Base-by-base conservation (phyloP, 2,888 invertebrate species). In the Mesodorylaimus sp. region DNA sequence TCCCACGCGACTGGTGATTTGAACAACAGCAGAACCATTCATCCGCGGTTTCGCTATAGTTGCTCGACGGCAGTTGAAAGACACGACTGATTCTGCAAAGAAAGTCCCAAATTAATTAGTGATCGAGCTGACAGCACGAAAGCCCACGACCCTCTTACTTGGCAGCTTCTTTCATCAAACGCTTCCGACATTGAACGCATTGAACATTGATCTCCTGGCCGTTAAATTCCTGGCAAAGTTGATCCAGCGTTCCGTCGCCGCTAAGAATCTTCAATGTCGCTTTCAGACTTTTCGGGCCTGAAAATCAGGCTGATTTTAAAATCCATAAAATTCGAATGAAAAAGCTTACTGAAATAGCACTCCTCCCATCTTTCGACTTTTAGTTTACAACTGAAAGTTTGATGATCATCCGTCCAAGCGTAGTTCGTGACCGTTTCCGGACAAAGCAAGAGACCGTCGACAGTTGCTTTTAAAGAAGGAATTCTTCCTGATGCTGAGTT, bases 351-450 rank as follows among this genome's bases (percentile, higher is more conserved):
- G 32, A 32, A 16, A 32, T 16, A 32, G 32, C 10, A 32, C 16
- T 32, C n/a, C n/a, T n/a, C n/a, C n/a, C n/a, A n/a, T n/a, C n/a
- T n/a, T n/a, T 53, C 52, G 7, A 55, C 55, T 19, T 51, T 50
- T 19, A 61, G 53, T 53, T 60, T 60, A 53, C 60, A 60, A 56
- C 59, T 57, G 52, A 61, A 58, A 16, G 60, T 50, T 1, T 58
- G 57, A 1, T 56, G 48, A 19, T 51, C 42, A 41, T 61, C 60
- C 28, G 59, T 55, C 56, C 57, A 61, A 2, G 66, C 62, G 27
- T 61, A 55, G 13, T 61, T 60, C 3, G 60, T 61, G 10, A 63
- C 54, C 2, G 60, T 60, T 25, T 61, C 60, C 19, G 66, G 61
- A 23, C 61, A 54, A 3, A 68, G 55, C 1, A 58, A 50, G 19